Evolutionary conservation across 2,888 invertebrate genomes (phyloP).

Genomic region (Diabrotica balteata): DNA sequence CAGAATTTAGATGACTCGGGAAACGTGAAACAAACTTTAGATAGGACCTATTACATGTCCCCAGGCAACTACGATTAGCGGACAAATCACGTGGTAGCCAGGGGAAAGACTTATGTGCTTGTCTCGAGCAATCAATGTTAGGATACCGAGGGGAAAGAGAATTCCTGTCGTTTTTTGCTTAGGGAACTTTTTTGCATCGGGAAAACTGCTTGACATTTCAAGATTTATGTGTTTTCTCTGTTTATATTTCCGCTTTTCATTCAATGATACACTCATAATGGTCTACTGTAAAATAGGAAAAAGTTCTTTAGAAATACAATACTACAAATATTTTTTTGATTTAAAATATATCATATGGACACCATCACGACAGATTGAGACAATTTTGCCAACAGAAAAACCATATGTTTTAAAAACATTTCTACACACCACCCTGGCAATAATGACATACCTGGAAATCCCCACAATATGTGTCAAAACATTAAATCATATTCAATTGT

Average conservation of each 20-base stretch:
- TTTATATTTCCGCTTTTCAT: constrained; percentile 16
- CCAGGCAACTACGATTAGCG: constrained; percentile 57
- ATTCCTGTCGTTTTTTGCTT: constrained; percentile 46
- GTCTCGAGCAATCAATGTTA: constrained; percentile 59
- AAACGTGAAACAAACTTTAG: constrained; percentile 41
- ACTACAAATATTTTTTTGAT: too few species aligned
- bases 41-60: constrained; percentile 55
- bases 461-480: too few species aligned
- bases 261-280: not conserved
- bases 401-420: too few species aligned
- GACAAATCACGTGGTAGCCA: constrained; percentile 58
- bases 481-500: too few species aligned
- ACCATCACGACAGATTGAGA: too few species aligned
- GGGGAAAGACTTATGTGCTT: constrained; percentile 59
- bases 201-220: constrained; percentile 50
- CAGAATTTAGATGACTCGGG: constrained; percentile 47
- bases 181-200: constrained; percentile 42
- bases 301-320: too few species aligned
- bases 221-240: constrained; percentile 55
- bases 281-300: too few species aligned
- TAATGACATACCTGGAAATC: too few species aligned
- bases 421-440: too few species aligned
- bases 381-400: too few species aligned
- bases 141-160: constrained; percentile 41
- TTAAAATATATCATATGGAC: too few species aligned